Conservation (phyloP, 1,140 invertebrate species). For the Ectropis grisescens region DNA sequence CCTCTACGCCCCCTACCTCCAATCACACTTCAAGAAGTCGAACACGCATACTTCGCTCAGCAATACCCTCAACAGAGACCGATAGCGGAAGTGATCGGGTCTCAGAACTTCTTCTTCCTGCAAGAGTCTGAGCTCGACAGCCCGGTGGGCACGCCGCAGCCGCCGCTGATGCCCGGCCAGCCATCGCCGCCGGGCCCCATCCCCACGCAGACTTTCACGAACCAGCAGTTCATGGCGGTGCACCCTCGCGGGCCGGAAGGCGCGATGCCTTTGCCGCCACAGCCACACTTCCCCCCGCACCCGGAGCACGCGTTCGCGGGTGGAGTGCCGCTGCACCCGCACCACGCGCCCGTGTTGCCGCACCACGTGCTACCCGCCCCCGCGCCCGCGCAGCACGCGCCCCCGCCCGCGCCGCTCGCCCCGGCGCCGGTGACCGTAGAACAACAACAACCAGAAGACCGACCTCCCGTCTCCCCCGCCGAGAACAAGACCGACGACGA, state of each 20-base stretch:
- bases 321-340: background rate
- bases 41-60: constrained; percentile 72
- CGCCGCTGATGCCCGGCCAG: constrained; percentile 58
- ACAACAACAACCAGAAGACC: constrained; percentile 19
- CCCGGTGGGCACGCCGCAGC: constrained; percentile 70
- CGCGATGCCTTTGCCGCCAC: constrained; percentile 38
- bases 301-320: constrained; percentile 31
- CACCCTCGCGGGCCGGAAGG: constrained; percentile 36
- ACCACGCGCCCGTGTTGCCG: background rate
- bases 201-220: constrained; percentile 83
- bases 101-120: constrained; percentile 81
- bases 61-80: constrained; percentile 74
- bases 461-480: constrained; percentile 15
- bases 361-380: background rate
- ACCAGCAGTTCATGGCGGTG: constrained; percentile 76
- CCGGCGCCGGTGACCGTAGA: constrained; percentile 5
- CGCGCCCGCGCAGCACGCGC: constrained; percentile 8
- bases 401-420: constrained; percentile 8
- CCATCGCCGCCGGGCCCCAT: constrained; percentile 73
- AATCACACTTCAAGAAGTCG: constrained; percentile 71
- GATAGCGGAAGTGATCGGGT: constrained; percentile 79
- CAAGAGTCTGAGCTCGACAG: constrained; percentile 84
- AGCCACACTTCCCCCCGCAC: constrained; percentile 51
- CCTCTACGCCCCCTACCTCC: constrained; percentile 58
- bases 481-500: constrained; percentile 37